Base-by-base conservation (phyloP, 2,888 invertebrate species). In the Patella pellucida region DNA sequence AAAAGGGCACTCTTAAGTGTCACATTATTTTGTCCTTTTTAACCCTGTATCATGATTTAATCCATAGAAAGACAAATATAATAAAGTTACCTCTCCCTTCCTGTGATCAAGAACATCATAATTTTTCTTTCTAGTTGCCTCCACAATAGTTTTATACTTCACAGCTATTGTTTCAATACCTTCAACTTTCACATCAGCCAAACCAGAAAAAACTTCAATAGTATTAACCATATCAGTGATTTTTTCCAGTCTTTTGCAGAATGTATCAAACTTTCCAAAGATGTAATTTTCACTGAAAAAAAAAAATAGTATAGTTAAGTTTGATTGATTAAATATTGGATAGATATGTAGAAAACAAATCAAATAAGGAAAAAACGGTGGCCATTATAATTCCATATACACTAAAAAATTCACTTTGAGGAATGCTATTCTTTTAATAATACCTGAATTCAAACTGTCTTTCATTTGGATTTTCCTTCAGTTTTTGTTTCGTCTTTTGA, bases 241-340 rank as follows among this genome's bases (percentile, higher is more conserved):
- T 90, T 96, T 96, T 83, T 95, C 94, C 19, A 98, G 92, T 52
- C 98, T 93, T 81, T 94, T 95, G 89, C 97, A 97, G 91, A 98
- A 98, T 0, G 96, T 95, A 88, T 98, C 97, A 87, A 98, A 98
- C 92, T 97, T 97, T 56, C 98, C 98, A 90, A 98, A 98, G 0
- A 98, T 97, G 88, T 97, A 97, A 89, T 97, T 97, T 92, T 98
- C 97, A 2, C 97, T 97, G 81, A 41, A 83, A 81, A 54, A 68
- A 9, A 71, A 83, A 81, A 54, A 62, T 7, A 71, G 16, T 11
- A 27, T 7, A 23, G 14, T 23, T 14, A n/a, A 69, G 5, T 19
- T 23, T 16, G 31, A 23, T 23, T 41, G n/a, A n/a, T n/a, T 41
- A 41, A 41, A 0, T n/a, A 31, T 41, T 41, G 5, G 41, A 41